Conservation (phyloP, 92 coral and sea anemone species). For the Phymanthus crucifer region DNA sequence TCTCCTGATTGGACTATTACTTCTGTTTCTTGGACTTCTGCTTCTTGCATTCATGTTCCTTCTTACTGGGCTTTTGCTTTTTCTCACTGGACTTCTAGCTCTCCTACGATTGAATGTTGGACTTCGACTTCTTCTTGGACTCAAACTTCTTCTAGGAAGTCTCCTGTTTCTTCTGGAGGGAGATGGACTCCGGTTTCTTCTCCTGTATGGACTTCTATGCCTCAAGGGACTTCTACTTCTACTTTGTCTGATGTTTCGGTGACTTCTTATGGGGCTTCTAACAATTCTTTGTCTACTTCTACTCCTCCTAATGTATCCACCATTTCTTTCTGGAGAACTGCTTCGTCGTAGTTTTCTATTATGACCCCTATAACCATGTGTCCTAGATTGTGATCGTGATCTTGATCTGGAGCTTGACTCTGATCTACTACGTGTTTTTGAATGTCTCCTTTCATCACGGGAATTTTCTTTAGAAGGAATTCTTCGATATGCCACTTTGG, state of each 20-base stretch:
- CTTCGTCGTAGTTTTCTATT: conserved; percentile 22
- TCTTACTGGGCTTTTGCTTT: conserved; percentile 37
- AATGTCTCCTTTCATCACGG: neutral
- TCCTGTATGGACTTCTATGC: neutral
- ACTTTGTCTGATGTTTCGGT: conserved; percentile 9
- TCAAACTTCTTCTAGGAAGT: neutral
- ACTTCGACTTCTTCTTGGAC: conserved; percentile 30
- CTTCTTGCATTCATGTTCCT: conserved; percentile 23
- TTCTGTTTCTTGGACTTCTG: conserved; percentile 4
- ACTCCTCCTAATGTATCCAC: conserved; percentile 29
- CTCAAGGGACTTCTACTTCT: conserved; percentile 13
- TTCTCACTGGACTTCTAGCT: conserved; percentile 2
- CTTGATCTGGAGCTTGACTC: conserved; percentile 28
- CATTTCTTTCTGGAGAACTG: conserved; percentile 33
- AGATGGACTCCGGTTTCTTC: conserved; percentile 22
- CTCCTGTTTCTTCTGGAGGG: neutral
- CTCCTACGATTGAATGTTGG: conserved; percentile 13
- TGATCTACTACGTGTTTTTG: neutral
- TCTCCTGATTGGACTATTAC: conserved; percentile 7
- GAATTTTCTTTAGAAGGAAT: conserved; percentile 29
- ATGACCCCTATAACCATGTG: neutral
- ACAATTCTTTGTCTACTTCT: conserved; percentile 18
- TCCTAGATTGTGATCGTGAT: conserved; percentile 30
- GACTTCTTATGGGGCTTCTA: neutral
- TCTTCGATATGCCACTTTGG: conserved; percentile 56